Evolutionary conservation across 2,797 vertebrate genomes (phyloP).

Genomic region (Vespertilio murinus): DNA sequence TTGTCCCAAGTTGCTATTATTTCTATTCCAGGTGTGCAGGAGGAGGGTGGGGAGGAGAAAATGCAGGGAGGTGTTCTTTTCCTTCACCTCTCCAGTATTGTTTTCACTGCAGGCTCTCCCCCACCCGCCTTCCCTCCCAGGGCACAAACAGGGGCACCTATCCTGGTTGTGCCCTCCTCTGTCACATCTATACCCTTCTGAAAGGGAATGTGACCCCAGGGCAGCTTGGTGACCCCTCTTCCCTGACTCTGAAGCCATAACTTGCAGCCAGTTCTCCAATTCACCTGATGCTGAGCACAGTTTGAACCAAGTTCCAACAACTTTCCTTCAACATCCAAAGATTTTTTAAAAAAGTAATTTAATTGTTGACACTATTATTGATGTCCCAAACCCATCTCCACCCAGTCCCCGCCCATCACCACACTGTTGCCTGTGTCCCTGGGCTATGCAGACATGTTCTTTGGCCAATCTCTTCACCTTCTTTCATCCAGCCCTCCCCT

Average conservation of each 20-base stretch:
- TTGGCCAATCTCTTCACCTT: too few species aligned
- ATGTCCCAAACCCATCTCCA: too few species aligned
- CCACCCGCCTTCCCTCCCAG: too few species aligned
- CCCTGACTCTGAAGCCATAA: not conserved
- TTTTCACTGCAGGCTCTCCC: not conserved
- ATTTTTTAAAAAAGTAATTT: not conserved
- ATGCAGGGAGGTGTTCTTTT: not conserved
- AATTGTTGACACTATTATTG: too few species aligned
- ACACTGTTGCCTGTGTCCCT: too few species aligned
- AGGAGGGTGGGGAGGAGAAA: not conserved
- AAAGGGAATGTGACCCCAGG: not conserved
- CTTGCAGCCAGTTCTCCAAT: not conserved
- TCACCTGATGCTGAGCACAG: not conserved
- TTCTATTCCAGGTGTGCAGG: constrained; percentile 44
- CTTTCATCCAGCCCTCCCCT: too few species aligned
- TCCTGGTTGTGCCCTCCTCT: not conserved
- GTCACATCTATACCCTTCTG: constrained; percentile 2
- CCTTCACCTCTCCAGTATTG: not conserved
- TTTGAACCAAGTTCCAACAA: not conserved
- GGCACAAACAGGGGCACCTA: not conserved
- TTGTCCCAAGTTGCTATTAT: not conserved
- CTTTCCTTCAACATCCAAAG: not conserved
- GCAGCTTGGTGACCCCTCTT: not conserved
- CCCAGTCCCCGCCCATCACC: too few species aligned
- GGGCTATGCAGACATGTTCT: too few species aligned